Percentiles rank a stretch among this genome's conserved stretches.
phyloP scores from a whole-genome alignment of 2,113 vertebrate species.

The Hemicordylus capensis region DNA sequence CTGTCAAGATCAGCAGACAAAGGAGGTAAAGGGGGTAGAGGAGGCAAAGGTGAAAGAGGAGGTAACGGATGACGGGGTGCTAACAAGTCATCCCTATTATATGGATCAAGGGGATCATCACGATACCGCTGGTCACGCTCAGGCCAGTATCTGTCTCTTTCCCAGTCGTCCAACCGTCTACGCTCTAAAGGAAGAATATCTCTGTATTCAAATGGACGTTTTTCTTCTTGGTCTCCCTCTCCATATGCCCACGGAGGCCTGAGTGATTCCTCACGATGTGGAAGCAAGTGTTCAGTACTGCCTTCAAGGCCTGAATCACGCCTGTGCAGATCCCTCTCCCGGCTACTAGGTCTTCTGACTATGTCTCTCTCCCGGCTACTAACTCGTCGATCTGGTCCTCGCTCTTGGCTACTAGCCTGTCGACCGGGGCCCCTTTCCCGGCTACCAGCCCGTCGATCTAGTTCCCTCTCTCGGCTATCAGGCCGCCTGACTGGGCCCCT shows the following conservation, averaged over 20 bases:
- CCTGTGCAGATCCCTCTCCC: conserved; percentile 74
- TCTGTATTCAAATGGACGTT: conserved; percentile 77
- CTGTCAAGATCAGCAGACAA: conserved; percentile 80
- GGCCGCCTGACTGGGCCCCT: conserved; percentile 62
- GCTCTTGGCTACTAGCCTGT: conserved; percentile 67
- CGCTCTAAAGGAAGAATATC: conserved; percentile 73
- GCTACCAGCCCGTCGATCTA: conserved; percentile 53
- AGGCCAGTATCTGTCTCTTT: conserved; percentile 86
- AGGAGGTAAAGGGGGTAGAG: conserved; percentile 79
- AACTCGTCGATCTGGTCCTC: conserved; percentile 57
- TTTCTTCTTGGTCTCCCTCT: conserved; percentile 78
- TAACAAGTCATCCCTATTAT: conserved; percentile 84
- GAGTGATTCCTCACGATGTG: conserved; percentile 71
- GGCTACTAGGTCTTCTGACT: conserved; percentile 68
- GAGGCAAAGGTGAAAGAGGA: conserved; percentile 64
- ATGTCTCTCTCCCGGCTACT: conserved; percentile 69
- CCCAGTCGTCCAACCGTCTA: conserved; percentile 76
- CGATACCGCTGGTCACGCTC: conserved; percentile 83
- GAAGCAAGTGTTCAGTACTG: conserved; percentile 69
- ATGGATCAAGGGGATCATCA: conserved; percentile 80
- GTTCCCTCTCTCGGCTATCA: conserved; percentile 67
- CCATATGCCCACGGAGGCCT: conserved; percentile 78
- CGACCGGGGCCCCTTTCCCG: conserved; percentile 59
- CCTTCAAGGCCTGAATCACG: conserved; percentile 68
- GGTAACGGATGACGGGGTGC: conserved; percentile 73